These are phyloP conservation scores for Phoxinus phoxinus DNA, from an alignment of 2,113 vertebrate genomes.

Conservation along the genomic window DNA sequence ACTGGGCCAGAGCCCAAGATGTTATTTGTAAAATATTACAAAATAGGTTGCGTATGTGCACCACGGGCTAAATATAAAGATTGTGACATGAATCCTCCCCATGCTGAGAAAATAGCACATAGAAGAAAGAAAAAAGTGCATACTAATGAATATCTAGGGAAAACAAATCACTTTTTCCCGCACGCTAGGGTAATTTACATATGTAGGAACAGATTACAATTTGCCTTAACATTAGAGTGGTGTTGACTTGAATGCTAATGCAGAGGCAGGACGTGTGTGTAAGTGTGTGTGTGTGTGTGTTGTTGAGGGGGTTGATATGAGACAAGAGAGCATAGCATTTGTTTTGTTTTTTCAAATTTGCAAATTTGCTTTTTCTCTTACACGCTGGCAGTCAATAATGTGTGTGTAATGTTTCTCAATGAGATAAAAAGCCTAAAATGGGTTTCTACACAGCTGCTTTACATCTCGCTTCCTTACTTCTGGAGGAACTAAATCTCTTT, in stretches of 20 bases:
- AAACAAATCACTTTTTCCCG: constrained; percentile 49
- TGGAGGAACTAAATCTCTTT: not conserved
- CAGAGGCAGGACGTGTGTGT: not conserved
- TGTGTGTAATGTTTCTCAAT: constrained; percentile 70
- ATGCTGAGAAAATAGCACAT: constrained; percentile 12
- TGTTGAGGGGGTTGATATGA: not conserved
- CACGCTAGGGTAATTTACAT: constrained; percentile 59
- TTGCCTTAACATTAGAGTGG: constrained; percentile 58
- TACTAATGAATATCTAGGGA: constrained; percentile 41
- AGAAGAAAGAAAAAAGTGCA: constrained; percentile 25
- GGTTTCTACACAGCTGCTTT: constrained; percentile 70
- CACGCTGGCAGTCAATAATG: constrained; percentile 57
- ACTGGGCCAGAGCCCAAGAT: not conserved
- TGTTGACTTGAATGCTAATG: constrained; percentile 49
- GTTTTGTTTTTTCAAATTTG: constrained; percentile 1
- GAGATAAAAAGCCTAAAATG: constrained; percentile 69
- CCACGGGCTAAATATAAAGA: constrained; percentile 21
- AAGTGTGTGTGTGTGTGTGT: not conserved
- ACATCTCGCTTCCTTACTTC: not conserved
- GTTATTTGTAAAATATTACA: constrained; percentile 29
- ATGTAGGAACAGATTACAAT: constrained; percentile 58
- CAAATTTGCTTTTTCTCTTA: constrained; percentile 11
- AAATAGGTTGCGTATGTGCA: not conserved
- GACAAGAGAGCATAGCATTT: constrained; percentile 2
- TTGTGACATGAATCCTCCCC: not conserved